Evolutionary conservation across 1,140 invertebrate species (phyloP), one percentile per base, ranked within the genome.

Genomic region (Zaprionus africanus): DNA sequence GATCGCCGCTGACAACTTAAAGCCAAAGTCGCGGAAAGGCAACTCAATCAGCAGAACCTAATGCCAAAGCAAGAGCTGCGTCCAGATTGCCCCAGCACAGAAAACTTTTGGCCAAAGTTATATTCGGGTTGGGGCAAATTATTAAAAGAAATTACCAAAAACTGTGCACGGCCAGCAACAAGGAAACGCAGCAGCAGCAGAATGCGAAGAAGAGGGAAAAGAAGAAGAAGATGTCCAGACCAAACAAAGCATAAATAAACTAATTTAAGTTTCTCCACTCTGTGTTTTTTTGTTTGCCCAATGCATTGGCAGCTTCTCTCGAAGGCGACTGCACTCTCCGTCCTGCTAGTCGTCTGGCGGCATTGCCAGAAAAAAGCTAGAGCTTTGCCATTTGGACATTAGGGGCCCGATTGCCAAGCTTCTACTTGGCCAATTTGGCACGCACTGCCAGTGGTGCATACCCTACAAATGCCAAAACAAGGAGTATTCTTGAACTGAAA

Each of bases 181-280:
- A 43, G 38, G 1, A 19, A n/a, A n/a, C 17, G 28, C 54, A 34
- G 54, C 41, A 41, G 3, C 34, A 43, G 24, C 31, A 17, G 22
- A 53, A 2, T 11, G 9, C 9, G 31, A 56, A 31, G 49, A 53
- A 22, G 51, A 57, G 5, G 28, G 2, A 31, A 15, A 0, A 41
- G 57, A 7, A 60, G 13, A 46, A 60, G 58, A 1, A 63, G 41
- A 67, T 76, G 67, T 78, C 68, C 63, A 75, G 74, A 54, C 70
- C 84, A 85, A 87, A 84, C 81, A 87, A 88, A 84, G 81, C 85
- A 90, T 84, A 84, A 87, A 84, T 84, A 87, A 88, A 88, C 84
- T 81, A 88, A 88, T 88, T 88, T 84, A 88, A 88, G 81, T 90
- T 88, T 81, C 62, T 41, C 41, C 36, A 41, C 56, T 74, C 54